phyloP scores from a whole-genome alignment of 2,113 vertebrate species.

The Pipra filicauda region DNA sequence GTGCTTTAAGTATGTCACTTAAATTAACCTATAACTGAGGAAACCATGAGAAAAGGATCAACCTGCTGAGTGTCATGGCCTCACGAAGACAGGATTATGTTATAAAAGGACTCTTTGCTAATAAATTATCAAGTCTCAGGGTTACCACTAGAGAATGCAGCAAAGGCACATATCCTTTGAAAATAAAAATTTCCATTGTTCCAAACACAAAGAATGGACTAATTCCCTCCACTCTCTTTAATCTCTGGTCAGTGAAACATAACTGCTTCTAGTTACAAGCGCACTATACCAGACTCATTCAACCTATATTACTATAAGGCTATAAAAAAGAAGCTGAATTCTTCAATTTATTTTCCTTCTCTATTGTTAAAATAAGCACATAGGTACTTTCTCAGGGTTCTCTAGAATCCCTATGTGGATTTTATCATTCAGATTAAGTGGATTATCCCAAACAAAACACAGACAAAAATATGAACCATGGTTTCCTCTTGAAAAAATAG shows the following conservation, averaged over 20 bases:
- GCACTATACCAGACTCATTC: background rate
- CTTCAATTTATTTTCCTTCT: background rate
- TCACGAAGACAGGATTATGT: background rate
- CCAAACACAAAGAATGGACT: background rate
- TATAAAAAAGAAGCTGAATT: background rate
- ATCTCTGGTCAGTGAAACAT: background rate
- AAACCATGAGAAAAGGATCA: background rate
- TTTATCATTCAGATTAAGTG: background rate
- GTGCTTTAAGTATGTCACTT: background rate
- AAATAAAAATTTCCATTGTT: background rate
- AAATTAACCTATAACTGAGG: background rate
- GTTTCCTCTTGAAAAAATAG: background rate
- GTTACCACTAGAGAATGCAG: background rate
- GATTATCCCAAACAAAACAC: background rate
- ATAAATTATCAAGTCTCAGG: background rate
- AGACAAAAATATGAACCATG: background rate
- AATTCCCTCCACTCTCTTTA: background rate
- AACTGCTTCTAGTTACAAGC: background rate
- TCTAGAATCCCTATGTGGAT: background rate
- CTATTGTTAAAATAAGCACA: background rate
- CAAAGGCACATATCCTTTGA: background rate
- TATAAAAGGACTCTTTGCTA: background rate
- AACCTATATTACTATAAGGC: background rate
- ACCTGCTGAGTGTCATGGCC: background rate
- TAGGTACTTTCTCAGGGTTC: background rate